Evolutionary conservation across 1,140 invertebrate species (phyloP), one percentile per base, ranked within the genome.

Genomic region (Eubasilissa regina): DNA sequence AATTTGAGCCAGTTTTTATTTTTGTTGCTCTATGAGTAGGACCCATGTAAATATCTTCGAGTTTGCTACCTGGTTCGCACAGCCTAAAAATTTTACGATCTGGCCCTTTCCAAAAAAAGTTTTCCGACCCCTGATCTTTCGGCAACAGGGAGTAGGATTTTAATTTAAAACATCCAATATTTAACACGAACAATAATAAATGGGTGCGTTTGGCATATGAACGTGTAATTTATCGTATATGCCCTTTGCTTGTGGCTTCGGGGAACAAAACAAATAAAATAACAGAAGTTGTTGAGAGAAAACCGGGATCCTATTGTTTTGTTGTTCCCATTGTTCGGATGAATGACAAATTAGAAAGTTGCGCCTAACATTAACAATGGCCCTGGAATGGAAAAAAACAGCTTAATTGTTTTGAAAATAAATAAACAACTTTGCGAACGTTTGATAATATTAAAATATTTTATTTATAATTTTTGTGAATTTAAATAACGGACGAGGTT

Each of bases 161-260:
- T 58, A 56, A 19, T 35, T 58, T 58, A 15, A 11, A 58, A 21
- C 21, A 21, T 12, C 21, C 55, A 58, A 58, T 58, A 58, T 58
- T 58, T 58, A 58, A 58, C 55, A 58, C 55, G 7, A 15, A 58
- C 55, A 58, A 58, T 58, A 15, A 58, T 21, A 58, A 58, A 21
- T 21, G 55, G 21, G 55, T 58, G 55, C 17, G 17, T 21, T 21
- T 58, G 55, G 55, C 55, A 58, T 58, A 11, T 58, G 55, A 58
- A 13, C 17, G 55, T 58, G 55, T 58, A 19, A 58, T 58, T 58
- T 17, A 58, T 21, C 1, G 55, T 11, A 58, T 35, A 35, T 35
- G 21, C 55, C 55, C 21, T 58, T 58, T 58, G 55, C 55, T 55
- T 58, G 55, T 58, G 21, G 55, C 9, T 19, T 58, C 21, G 9